Conservation (phyloP, 1,140 invertebrate species). For the Sitodiplosis mosellana region DNA sequence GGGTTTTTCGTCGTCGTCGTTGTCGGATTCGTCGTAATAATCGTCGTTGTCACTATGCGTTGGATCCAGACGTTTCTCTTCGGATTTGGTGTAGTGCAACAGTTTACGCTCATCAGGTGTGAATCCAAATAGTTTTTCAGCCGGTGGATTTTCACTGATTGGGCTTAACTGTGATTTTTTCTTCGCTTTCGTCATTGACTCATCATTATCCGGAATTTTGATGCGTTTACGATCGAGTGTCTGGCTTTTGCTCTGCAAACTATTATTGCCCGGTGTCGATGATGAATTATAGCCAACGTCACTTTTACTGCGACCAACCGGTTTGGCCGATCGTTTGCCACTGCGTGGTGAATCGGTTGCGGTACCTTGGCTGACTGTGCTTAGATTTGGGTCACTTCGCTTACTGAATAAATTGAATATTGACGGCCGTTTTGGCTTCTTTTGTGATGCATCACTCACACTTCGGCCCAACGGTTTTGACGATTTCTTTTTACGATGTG, state of each 20-base stretch:
- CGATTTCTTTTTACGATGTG: conserved; percentile 16
- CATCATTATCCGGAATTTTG: not conserved
- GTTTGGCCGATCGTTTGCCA: conserved; percentile 17
- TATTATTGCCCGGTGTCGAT: not conserved
- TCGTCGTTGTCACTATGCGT: not conserved
- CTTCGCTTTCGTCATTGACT: not conserved
- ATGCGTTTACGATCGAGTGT: conserved; percentile 4
- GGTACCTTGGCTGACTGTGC: conserved; percentile 11
- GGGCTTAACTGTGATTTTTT: conserved; percentile 52
- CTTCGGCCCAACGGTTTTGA: conserved; percentile 22
- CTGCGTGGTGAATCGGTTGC: conserved; percentile 18
- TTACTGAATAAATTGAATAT: conserved; percentile 37
- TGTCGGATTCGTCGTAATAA: not conserved
- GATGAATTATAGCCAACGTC: conserved; percentile 32
- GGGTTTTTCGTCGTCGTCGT: not conserved
- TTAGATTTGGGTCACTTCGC: conserved; percentile 19
- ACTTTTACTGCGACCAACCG: conserved; percentile 42
- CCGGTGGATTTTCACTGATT: conserved; percentile 47
- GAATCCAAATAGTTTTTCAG: conserved; percentile 41
- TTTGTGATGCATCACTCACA: conserved; percentile 30
- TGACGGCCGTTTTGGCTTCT: conserved; percentile 27
- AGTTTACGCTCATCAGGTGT: not conserved
- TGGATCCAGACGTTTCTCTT: not conserved
- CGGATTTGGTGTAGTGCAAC: not conserved
- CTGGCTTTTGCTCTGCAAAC: not conserved